Evolutionary conservation across 2,797 vertebrate genomes (phyloP).

Genomic region (Acestrorhynchus altus): DNA sequence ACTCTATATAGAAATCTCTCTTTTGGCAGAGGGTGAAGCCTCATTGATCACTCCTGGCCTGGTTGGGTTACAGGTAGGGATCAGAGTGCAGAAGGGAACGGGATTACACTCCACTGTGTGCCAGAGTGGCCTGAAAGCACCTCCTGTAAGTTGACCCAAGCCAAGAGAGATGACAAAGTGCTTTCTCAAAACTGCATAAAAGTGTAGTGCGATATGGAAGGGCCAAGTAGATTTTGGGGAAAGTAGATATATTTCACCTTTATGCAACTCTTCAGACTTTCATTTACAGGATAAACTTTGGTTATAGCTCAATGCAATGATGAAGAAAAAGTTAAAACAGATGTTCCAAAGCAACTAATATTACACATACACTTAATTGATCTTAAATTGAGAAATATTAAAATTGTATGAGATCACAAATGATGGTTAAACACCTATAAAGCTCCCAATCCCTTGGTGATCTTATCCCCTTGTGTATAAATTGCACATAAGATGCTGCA

Average conservation of each 20-base stretch:
- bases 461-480: no score
- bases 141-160: slow-evolving; percentile 45
- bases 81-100: slow-evolving; percentile 28
- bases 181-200: slow-evolving; percentile 9
- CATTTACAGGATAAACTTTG: no score
- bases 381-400: no score
- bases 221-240: neutral
- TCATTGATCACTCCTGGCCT: slow-evolving; percentile 46
- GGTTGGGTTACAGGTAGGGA: slow-evolving; percentile 55
- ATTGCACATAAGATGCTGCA: no score
- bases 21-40: slow-evolving; percentile 35
- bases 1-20: slow-evolving; percentile 28
- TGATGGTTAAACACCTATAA: no score
- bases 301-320: no score
- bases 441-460: no score
- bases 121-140: slow-evolving; percentile 45
- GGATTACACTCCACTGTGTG: slow-evolving; percentile 41
- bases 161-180: slow-evolving; percentile 34
- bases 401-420: no score
- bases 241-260: slow-evolving; percentile 16
- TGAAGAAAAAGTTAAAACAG: no score
- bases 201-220: slow-evolving; percentile 1
- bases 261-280: neutral
- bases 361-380: no score
- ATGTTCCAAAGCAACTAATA: no score